These are phyloP conservation scores for Dynastes maya DNA, from an alignment of 2,888 invertebrate genomes.

Conservation along the genomic window DNA sequence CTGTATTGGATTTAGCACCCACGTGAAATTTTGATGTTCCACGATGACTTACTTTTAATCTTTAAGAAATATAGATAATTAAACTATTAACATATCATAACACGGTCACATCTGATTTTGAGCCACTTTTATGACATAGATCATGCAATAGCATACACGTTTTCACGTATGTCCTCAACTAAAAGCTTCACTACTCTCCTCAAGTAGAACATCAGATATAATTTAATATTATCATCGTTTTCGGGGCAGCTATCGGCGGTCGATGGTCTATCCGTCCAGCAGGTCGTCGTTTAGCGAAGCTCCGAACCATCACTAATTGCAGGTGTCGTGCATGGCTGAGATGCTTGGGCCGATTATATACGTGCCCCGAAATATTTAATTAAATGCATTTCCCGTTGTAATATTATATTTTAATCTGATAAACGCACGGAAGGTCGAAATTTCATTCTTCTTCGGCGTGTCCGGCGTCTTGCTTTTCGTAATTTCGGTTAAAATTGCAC, in stretches of 20 bases:
- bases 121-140: no score
- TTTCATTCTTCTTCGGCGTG: slow-evolving; percentile 2
- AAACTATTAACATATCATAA: no score
- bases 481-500: slow-evolving; percentile 55
- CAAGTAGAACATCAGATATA: not conserved
- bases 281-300: slow-evolving; percentile 64
- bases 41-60: no score
- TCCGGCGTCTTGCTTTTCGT: slow-evolving; percentile 42
- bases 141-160: no score
- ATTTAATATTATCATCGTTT: slow-evolving; percentile 18
- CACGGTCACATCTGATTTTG: no score
- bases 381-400: slow-evolving; percentile 69
- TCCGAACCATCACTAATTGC: slow-evolving; percentile 69
- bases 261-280: not conserved
- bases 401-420: slow-evolving; percentile 68
- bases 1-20: no score
- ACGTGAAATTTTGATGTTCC: no score
- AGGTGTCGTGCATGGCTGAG: slow-evolving; percentile 68
- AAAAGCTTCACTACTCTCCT: not conserved
- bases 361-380: slow-evolving; percentile 67
- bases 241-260: not conserved
- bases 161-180: no score
- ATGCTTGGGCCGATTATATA: slow-evolving; percentile 66
- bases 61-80: no score
- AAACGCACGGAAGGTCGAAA: slow-evolving; percentile 51